A percentile compares a stretch with the other conserved stretches of the same genome.
Conservation (phyloP, 2,113 vertebrate genomes). For the Ciconia boyciana region DNA sequence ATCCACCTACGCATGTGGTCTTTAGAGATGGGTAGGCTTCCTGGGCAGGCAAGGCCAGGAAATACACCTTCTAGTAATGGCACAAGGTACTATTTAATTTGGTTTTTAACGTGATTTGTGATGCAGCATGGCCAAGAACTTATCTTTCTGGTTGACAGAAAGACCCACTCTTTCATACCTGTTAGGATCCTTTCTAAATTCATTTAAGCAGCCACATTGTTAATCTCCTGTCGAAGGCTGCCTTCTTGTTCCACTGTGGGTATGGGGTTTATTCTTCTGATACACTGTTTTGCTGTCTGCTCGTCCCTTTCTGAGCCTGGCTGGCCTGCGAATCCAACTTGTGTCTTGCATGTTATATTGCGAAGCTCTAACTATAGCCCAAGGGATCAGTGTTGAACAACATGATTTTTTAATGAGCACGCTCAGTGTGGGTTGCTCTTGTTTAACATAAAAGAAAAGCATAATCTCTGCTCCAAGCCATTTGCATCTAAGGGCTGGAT, state of each 20-base stretch:
- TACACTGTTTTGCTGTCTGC: not conserved
- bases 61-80: not conserved
- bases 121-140: not conserved
- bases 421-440: constrained; percentile 33
- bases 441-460: constrained; percentile 52
- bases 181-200: not conserved
- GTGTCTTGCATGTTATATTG: not conserved
- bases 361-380: not conserved
- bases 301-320: not conserved
- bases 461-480: constrained; percentile 48
- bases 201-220: not conserved
- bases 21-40: not conserved
- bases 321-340: not conserved
- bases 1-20: not conserved
- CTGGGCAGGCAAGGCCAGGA: not conserved
- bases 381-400: constrained; percentile 44
- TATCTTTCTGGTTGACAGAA: not conserved
- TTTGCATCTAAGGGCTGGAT: constrained; percentile 32
- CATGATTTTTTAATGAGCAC: constrained; percentile 61
- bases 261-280: not conserved
- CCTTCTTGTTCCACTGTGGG: not conserved
- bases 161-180: not conserved
- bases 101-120: not conserved
- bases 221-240: not conserved
- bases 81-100: not conserved